Evolutionary conservation across 1,140 invertebrate species (phyloP), one percentile per base, ranked within the genome.

Genomic region (Drosophila ogumai): DNA sequence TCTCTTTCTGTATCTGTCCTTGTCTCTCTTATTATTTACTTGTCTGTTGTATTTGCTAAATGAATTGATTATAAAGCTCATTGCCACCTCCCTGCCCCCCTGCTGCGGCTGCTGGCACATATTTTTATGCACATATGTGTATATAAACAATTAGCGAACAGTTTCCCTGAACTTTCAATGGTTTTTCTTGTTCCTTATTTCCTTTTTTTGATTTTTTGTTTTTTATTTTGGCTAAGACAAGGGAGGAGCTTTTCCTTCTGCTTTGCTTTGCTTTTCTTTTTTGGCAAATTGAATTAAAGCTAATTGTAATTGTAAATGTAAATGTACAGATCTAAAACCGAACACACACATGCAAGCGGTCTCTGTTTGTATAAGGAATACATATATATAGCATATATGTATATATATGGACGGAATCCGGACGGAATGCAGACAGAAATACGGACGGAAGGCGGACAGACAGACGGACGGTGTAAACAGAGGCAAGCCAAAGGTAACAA

Each of bases 401-500:
- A 40, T 69, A 38, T 65, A 54, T 64, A 38, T 65, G 58, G 67
- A 47, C 74, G 60, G 7, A 79, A 47, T 54, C 68, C 32, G 34
- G 52, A 65, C 54, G 40, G 31, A 65, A 43, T 10, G 50, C 50
- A 68, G 64, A 82, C 49, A 75, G 54, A 66, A 79, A 49, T 54
- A 77, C 32, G 34, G 63, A 65, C 55, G 55, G 22, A 65, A 34
- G 13, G 54, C 52, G 28, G 17, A 46, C 41, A 12, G 25, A 19
- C 41, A 10, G 12, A 60, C 50, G 36, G 60, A 63, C 69, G 47
- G 36, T 88, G 84, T 87, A 87, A 87, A 87, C 84, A 87, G 72
- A 80, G 58, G 40, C 82, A 75, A 79, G 79, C 84, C 75, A 88
- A 88, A 88, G 84, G 84, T 88, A 88, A 88, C 84, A 88, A 88